A percentile compares a stretch with the other conserved stretches of the same genome.
Conservation (phyloP, 2,797 vertebrate genomes). For the Psittacula echo region DNA sequence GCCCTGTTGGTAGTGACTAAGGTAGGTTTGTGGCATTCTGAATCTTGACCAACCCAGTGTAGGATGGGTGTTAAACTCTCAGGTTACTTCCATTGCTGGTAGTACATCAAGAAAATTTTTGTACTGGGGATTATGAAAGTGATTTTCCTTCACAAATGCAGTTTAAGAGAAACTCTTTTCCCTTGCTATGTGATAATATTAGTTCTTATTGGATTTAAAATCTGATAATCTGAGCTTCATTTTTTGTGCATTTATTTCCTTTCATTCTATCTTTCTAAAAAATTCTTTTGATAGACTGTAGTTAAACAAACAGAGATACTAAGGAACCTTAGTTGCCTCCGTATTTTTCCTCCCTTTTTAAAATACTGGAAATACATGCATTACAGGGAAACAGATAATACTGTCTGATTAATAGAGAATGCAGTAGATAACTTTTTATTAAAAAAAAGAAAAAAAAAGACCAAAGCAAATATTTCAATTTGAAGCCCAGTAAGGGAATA, state of each 20-base stretch:
- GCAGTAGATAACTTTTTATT: not conserved
- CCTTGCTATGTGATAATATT: not conserved
- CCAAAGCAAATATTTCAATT: not conserved
- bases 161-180: not conserved
- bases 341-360: not conserved
- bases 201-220: not conserved
- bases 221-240: not conserved
- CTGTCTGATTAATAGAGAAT: not conserved
- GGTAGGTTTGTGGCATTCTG: not conserved
- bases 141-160: not conserved
- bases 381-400: not conserved
- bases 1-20: not conserved
- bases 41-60: not conserved
- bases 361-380: not conserved
- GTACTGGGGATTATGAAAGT: not conserved
- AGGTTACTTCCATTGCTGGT: not conserved
- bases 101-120: not conserved
- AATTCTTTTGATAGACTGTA: not conserved
- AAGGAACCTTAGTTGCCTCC: not conserved
- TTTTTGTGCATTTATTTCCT: not conserved
- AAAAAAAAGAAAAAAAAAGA: not conserved
- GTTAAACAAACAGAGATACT: not conserved
- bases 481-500: not conserved
- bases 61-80: not conserved
- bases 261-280: not conserved